Evolutionary conservation across 2,113 vertebrate genomes (phyloP).

Genomic region (Gymnorhina tibicen): DNA sequence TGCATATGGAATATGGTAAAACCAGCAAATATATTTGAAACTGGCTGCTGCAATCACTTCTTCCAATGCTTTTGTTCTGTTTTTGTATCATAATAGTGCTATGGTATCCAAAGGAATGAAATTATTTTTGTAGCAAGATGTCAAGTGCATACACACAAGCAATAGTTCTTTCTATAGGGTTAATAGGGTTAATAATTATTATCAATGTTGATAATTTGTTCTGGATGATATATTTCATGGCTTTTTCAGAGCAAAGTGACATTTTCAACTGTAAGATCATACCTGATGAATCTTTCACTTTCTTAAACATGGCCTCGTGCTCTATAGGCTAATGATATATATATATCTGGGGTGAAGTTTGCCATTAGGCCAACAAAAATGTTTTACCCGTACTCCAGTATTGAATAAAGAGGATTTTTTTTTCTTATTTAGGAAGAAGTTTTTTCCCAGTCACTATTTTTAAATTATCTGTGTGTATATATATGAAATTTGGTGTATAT

Average conservation of each 20-base stretch:
- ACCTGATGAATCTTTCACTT: neutral
- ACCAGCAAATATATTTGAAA: neutral
- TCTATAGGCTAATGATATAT: neutral
- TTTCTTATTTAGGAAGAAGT: neutral
- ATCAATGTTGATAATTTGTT: neutral
- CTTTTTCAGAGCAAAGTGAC: neutral
- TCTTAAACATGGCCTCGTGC: neutral
- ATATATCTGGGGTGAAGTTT: neutral
- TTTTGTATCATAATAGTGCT: neutral
- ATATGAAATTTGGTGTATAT: neutral
- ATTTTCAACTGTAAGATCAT: neutral
- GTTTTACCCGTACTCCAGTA: neutral
- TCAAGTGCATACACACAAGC: neutral
- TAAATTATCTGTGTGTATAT: neutral
- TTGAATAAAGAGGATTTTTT: neutral
- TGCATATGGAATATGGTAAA: neutral
- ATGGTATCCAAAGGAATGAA: neutral
- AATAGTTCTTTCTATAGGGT: neutral
- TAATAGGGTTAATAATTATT: neutral
- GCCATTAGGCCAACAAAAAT: neutral
- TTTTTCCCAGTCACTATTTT: neutral
- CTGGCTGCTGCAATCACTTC: neutral
- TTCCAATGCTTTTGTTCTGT: neutral
- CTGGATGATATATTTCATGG: neutral
- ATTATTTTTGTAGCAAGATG: neutral